Evolutionary conservation across 2,113 vertebrate species (phyloP).

Genomic region (Kryptolebias marmoratus): DNA sequence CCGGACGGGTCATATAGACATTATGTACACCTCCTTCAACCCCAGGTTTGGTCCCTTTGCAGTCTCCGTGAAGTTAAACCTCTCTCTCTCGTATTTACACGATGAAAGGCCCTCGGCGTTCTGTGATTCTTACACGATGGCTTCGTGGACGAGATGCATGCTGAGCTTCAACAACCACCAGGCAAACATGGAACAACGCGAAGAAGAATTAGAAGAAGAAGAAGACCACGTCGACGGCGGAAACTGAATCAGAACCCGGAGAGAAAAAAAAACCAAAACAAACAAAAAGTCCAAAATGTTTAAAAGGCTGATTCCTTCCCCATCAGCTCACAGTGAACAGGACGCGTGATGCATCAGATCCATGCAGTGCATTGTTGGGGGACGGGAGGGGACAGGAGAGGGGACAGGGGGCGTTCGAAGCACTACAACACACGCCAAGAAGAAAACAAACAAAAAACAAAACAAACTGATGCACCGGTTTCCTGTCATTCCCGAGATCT

Average conservation of each 20-base stretch:
- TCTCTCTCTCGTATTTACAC: constrained; percentile 80
- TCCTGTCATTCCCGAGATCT: constrained; percentile 82
- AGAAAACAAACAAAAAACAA: background rate
- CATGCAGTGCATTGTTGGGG: constrained; percentile 85
- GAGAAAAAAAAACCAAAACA: constrained; percentile 17
- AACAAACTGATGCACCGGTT: constrained; percentile 77
- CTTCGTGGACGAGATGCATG: constrained; percentile 86
- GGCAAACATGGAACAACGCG: constrained; percentile 77
- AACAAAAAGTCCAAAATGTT: constrained; percentile 26
- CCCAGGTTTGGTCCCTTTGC: constrained; percentile 74
- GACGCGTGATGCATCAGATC: constrained; percentile 85
- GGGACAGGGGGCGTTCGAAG: constrained; percentile 75
- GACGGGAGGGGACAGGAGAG: constrained; percentile 21
- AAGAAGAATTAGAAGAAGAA: too few relatives aligned
- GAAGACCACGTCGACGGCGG: constrained; percentile 79
- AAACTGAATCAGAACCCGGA: constrained; percentile 39
- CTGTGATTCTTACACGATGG: constrained; percentile 77
- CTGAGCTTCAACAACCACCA: constrained; percentile 84
- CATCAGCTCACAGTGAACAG: constrained; percentile 87
- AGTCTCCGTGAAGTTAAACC: constrained; percentile 59
- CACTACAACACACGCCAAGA: constrained; percentile 83
- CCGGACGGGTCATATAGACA: constrained; percentile 82
- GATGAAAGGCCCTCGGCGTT: constrained; percentile 74
- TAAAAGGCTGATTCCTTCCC: constrained; percentile 76
- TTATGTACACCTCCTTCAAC: constrained; percentile 83